Conservation (phyloP, 2,113 vertebrate genomes). For the Sylvilagus bachmani region DNA sequence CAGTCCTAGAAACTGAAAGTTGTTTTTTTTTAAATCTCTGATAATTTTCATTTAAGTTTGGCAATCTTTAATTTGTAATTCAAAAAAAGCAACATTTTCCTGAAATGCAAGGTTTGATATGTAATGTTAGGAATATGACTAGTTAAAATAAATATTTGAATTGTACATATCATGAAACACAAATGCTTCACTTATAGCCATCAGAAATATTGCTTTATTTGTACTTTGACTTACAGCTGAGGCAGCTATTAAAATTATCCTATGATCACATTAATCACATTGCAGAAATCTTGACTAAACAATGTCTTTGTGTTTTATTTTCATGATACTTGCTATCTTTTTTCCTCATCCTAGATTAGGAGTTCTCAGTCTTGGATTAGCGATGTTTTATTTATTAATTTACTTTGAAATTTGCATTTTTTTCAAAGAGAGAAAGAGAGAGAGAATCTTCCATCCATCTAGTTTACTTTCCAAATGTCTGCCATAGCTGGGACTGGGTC, state of each 20-base stretch:
- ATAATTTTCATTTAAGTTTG: slow-evolving; percentile 49
- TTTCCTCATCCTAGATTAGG: background rate
- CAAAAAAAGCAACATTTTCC: slow-evolving; percentile 52
- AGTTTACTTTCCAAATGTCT: too few relatives aligned
- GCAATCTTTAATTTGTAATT: slow-evolving; percentile 65
- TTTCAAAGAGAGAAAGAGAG: too few relatives aligned
- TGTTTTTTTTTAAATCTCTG: background rate
- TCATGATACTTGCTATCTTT: background rate
- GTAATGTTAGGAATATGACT: background rate
- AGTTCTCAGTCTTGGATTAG: background rate
- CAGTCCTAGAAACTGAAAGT: slow-evolving; percentile 68
- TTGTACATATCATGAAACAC: slow-evolving; percentile 19
- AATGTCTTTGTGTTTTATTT: background rate
- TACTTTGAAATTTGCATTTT: too few relatives aligned
- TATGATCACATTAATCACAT: background rate
- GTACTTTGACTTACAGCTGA: slow-evolving; percentile 24
- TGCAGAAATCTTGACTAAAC: slow-evolving; percentile 7
- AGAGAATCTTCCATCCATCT: too few relatives aligned
- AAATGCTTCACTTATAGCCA: slow-evolving; percentile 11
- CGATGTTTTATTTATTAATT: too few relatives aligned
- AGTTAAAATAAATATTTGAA: slow-evolving; percentile 66
- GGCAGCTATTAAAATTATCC: background rate
- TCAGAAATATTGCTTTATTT: slow-evolving; percentile 31
- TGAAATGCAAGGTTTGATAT: slow-evolving; percentile 16
- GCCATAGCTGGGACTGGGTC: too few relatives aligned